Evolutionary conservation across 1,140 invertebrate species (phyloP).

Genomic region (Zaprionus davidi): DNA sequence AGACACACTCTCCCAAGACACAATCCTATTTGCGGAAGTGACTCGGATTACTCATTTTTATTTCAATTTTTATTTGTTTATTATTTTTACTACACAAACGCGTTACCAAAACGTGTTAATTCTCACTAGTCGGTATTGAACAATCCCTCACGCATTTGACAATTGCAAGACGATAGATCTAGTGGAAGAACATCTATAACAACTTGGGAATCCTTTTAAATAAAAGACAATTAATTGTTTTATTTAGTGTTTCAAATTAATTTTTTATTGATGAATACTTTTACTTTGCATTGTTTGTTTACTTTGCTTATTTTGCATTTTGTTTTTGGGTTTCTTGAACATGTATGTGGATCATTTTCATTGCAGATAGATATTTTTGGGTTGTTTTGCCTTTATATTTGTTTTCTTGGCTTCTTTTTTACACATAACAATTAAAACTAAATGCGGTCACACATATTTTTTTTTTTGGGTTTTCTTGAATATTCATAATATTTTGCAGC

Average conservation of each 20-base stretch:
- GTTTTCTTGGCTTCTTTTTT: constrained; percentile 36
- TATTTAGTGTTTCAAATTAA: constrained; percentile 19
- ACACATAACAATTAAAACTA: constrained; percentile 63
- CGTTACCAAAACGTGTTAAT: too few relatives aligned
- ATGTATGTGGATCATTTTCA: constrained; percentile 27
- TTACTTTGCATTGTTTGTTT: constrained; percentile 65
- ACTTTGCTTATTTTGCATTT: constrained; percentile 43
- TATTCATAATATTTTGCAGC: constrained; percentile 34
- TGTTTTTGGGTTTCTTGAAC: constrained; percentile 40
- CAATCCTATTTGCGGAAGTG: too few relatives aligned
- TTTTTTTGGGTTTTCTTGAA: constrained; percentile 17
- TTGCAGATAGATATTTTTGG: constrained; percentile 25
- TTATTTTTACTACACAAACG: background rate
- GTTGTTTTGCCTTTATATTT: constrained; percentile 17
- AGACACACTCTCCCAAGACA: too few relatives aligned
- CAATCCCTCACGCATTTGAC: too few relatives aligned
- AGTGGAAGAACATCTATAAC: too few relatives aligned
- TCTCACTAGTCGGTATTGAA: too few relatives aligned
- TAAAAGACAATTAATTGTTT: background rate
- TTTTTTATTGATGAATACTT: constrained; percentile 67
- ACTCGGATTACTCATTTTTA: too few relatives aligned
- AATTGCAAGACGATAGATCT: too few relatives aligned
- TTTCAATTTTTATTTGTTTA: background rate
- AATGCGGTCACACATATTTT: constrained; percentile 16
- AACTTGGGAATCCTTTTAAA: background rate